These are phyloP conservation scores for Cephalotes varians DNA, from an alignment of 2,888 invertebrate species.

Conservation along the genomic window DNA sequence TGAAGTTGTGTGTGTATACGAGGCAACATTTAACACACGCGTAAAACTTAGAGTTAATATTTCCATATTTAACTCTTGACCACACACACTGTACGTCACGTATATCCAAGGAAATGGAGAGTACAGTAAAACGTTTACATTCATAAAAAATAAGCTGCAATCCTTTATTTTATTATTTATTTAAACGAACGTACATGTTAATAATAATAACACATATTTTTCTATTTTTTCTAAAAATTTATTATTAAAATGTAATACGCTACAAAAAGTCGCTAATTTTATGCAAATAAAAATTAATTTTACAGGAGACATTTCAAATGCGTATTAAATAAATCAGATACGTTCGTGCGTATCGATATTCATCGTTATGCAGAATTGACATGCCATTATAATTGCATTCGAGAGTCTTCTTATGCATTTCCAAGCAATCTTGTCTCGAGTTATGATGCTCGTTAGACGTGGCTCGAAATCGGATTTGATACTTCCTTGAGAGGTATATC, in stretches of 20 bases:
- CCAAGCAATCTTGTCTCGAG: constrained; percentile 31
- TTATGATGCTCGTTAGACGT: constrained; percentile 68
- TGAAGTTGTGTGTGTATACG: background rate
- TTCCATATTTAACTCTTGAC: constrained; percentile 38
- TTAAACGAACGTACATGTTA: background rate
- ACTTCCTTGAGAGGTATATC: constrained; percentile 34
- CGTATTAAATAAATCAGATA: background rate
- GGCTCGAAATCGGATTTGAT: constrained; percentile 65
- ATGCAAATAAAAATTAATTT: background rate
- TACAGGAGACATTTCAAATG: background rate
- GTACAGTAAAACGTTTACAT: constrained; percentile 4
- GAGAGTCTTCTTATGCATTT: constrained; percentile 3
- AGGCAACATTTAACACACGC: constrained; percentile 22
- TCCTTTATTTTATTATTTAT: background rate
- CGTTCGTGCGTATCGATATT: constrained; percentile 4
- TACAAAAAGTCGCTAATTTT: no score
- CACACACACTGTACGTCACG: background rate
- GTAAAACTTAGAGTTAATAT: constrained; percentile 40
- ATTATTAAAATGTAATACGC: background rate
- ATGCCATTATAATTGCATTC: constrained; percentile 8
- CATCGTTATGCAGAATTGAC: background rate
- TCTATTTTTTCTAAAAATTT: background rate
- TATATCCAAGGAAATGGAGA: background rate
- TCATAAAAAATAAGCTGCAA: constrained; percentile 5
- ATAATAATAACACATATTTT: background rate